Base-by-base conservation (phyloP, 2,113 vertebrate genomes). In the Atherinomorus stipes region DNA sequence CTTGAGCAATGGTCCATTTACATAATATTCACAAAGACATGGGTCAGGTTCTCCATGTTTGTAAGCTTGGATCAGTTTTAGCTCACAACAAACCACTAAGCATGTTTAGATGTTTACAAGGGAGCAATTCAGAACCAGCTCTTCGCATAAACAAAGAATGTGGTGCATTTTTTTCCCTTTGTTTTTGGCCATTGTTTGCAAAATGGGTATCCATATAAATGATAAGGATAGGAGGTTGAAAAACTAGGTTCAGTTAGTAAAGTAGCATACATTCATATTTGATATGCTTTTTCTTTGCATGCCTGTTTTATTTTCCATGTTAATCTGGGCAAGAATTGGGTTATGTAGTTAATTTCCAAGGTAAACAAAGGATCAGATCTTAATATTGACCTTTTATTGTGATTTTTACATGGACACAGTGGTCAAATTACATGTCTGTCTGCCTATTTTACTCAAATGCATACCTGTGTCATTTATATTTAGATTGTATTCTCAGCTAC, bases 1-100 rank as follows among this genome's bases (percentile, higher is more conserved):
- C 40, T 62, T 68, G 19, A 56, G 34, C 16, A 11, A 74, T 42
- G 22, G 78, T 16, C 52, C 28, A 22, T 76, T 74, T 64, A 60
- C 52, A 19, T 56, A 51, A 11, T 31, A 5, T n/a, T 61, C 16
- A 61, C 60, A 47, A 28, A 40, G 21, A 52, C 50, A 38, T 37
- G 40, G 25, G 71, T 53, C 56, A 40, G 26, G 21, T 75, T 71
- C 34, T 63, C 25, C 19, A 38, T 50, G 45, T 1, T 34, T 26
- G n/a, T 12, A 57, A 8, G n/a, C 31, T 51, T 22, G 19, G 47
- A 63, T 73, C 13, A 45, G 54, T 18, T 40, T 49, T 37, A 12
- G 31, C 7, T 70, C 6, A 13, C 13, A 47, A 28, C 19, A 16
- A 52, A 58, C 15, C 45, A 64, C 8, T 37, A 11, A 38, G 56